Base-by-base conservation (phyloP, 1,140 invertebrate species). In the Coenobita brevimanus region DNA sequence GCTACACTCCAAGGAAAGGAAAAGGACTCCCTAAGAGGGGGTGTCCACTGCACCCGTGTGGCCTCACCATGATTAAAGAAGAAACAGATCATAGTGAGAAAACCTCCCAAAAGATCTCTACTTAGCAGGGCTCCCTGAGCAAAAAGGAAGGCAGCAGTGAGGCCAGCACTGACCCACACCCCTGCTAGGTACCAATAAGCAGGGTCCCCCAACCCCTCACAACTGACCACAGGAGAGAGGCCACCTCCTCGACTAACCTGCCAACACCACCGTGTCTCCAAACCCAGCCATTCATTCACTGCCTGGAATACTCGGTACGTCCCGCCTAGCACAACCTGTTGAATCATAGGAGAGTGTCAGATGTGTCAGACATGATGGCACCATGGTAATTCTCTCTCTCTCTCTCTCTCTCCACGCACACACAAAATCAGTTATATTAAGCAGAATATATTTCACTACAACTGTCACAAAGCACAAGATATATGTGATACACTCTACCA, bases 21-120 rank as follows among this genome's bases (percentile, higher is more conserved):
- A 92, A 97, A 96, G 91, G 95, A 97, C 93, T 98, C 97, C 83
- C 97, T 92, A 78, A 97, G 93, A 10, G 97, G 96, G 0, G 96
- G 96, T 0, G 96, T 95, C 96, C 97, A 97, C 92, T 96, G 96
- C 1, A 97, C 95, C 54, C 97, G 92, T 88, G 91, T 92, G 27
- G 94, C 94, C 92, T 97, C 96, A 3, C 93, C 94, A 92, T 97
- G 96, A 92, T 97, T 97, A 86, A 95, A 96, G 89, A 97, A 95
- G 92, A 96, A 97, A 24, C 94, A 94, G 0, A 94, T 75, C 13
- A 95, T 94, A 0, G 95, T 93, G 30, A 97, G 89, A 1, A 96
- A 38, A 1, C 96, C 96, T 50, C 96, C 96, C 79, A 94, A 92
- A 6, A 96, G 91, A 80, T 94, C 95, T 17, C 94, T 94, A 91